Percentiles rank a stretch among this genome's conserved stretches.
Conservation (phyloP, 2,113 vertebrate species). For the Chloebia gouldiae region DNA sequence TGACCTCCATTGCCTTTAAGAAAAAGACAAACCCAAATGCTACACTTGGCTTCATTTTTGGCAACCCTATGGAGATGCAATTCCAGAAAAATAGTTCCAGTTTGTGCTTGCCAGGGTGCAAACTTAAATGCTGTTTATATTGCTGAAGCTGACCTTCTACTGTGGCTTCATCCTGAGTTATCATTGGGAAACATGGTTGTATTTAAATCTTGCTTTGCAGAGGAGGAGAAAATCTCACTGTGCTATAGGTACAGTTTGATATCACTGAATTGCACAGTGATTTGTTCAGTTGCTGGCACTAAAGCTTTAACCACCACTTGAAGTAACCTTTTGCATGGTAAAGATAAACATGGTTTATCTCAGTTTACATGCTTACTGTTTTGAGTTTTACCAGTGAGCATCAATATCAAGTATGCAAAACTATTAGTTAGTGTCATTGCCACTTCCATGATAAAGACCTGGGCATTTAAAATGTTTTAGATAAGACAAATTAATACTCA, state of each 20-base stretch:
- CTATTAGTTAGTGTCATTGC: not conserved
- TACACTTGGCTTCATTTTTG: not conserved
- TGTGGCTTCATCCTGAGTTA: not conserved
- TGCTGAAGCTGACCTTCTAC: not conserved
- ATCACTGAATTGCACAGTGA: not conserved
- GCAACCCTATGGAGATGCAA: fast-evolving
- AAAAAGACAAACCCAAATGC: not conserved
- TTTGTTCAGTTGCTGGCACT: not conserved
- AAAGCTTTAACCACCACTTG: not conserved
- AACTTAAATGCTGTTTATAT: not conserved
- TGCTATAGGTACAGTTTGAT: not conserved
- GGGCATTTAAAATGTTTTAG: not conserved
- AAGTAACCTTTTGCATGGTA: not conserved
- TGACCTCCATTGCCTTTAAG: not conserved
- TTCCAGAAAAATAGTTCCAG: not conserved
- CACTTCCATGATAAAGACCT: not conserved
- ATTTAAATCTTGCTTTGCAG: not conserved
- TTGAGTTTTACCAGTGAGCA: not conserved
- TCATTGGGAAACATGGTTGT: not conserved
- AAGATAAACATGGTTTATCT: not conserved
- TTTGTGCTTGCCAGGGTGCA: not conserved
- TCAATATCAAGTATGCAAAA: not conserved
- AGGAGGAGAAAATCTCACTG: not conserved
- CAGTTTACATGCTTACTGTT: not conserved
- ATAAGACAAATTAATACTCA: not conserved